Base-by-base conservation (phyloP, 2,888 invertebrate species). In the Alviniconcha strummeri region DNA sequence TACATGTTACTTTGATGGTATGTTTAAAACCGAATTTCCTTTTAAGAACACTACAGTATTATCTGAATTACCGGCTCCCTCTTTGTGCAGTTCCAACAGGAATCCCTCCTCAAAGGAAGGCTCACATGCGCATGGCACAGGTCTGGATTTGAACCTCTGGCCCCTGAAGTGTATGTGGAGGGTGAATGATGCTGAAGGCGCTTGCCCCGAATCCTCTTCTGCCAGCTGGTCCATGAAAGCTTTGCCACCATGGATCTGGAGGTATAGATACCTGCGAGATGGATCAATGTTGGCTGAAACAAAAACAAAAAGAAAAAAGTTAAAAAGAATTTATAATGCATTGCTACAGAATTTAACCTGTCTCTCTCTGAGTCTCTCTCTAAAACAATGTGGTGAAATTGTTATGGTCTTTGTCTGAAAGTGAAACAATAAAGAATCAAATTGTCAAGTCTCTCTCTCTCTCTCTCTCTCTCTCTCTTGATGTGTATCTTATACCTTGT, bases 201-300 rank as follows among this genome's bases (percentile, higher is more conserved):
- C 83, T 84, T 91, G 90, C 9, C 91, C 91, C 8, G 90, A 88
- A 79, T 90, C 89, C 55, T 88, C 86, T 8, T 92, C 91, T 69
- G 92, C 89, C 55, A 93, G 88, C 83, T 93, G 93, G 57, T 93
- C 93, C 64, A 93, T 87, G 84, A 93, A 93, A 11, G 93, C 93
- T 83, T 90, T 91, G 0, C 93, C 93, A 17, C 91, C 91, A 17
- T 91, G 88, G 4, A 93, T 89, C 80, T 92, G 91, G 6, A 93
- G 83, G 83, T 92, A 93, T 7, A 93, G 87, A 84, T 93, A 92
- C 13, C 93, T 89, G 60, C 92, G 86, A 2, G 91, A 89, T 19
- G 93, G 92, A 84, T 93, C 93, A 55, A 93, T 90, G 83, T 91
- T 92, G 0, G 92, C 93, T 91, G 87, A 54, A 88, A 88, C 13